Evolutionary conservation across 2,797 vertebrate species (phyloP).

Genomic region (Microctenopoma steveboyesi): DNA sequence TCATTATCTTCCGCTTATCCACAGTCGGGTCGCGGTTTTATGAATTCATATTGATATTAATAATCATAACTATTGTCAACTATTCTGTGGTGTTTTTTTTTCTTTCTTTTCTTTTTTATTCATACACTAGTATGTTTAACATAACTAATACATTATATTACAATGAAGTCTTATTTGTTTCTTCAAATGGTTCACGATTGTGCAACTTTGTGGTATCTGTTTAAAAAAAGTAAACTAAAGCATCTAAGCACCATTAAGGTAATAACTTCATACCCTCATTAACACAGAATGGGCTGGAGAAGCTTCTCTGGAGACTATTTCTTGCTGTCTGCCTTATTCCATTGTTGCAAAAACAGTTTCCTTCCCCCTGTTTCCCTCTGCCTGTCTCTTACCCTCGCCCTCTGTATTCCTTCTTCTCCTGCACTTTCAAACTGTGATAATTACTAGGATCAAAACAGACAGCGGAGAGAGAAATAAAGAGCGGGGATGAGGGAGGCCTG

Average conservation of each 20-base stretch:
- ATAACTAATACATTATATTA: constrained; percentile 31
- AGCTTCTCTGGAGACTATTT: constrained; percentile 41
- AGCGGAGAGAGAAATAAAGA: constrained; percentile 52
- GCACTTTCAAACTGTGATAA: constrained; percentile 73
- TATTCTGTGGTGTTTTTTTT: no score
- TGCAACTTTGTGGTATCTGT: constrained; percentile 28
- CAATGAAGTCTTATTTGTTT: constrained; percentile 22
- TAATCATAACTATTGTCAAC: neutral
- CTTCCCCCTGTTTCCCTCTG: constrained; percentile 25
- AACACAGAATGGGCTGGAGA: constrained; percentile 35
- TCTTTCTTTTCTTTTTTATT: no score
- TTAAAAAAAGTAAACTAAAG: constrained; percentile 31
- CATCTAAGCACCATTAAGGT: constrained; percentile 42
- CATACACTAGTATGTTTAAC: constrained; percentile 4
- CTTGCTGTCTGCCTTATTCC: constrained; percentile 30
- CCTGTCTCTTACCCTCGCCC: constrained; percentile 34
- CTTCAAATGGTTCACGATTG: constrained; percentile 4
- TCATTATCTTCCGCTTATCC: no score
- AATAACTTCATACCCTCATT: constrained; percentile 46
- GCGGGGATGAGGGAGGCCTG: constrained; percentile 59
- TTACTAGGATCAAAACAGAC: constrained; percentile 75
- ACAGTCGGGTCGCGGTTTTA: no score
- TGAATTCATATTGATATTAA: no score
- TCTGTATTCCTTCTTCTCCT: constrained; percentile 48
- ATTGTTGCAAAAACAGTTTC: constrained; percentile 41